Conservation (phyloP, 2,113 vertebrate genomes). For the Pollimyrus isidori region DNA sequence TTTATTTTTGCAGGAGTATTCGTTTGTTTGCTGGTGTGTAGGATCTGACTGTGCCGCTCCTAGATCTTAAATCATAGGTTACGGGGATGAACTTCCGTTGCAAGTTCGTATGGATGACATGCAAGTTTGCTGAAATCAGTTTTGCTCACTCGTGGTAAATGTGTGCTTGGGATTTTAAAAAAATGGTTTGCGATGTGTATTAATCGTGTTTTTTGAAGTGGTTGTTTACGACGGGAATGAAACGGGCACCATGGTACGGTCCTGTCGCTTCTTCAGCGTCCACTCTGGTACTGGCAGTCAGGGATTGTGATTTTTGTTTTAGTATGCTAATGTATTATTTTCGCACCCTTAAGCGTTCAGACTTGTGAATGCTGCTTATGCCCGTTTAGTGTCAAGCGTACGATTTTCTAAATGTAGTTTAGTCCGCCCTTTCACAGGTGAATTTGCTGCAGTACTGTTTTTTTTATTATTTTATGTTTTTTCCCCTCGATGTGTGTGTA, state of each 20-base stretch:
- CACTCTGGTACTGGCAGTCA: not conserved
- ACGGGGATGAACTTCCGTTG: not conserved
- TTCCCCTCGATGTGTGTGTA: not conserved
- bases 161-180: not conserved
- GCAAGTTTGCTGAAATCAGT: not conserved
- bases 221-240: not conserved
- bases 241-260: not conserved
- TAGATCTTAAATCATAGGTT: not conserved
- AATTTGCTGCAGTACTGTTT: not conserved
- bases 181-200: not conserved
- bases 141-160: not conserved
- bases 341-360: not conserved
- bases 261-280: not conserved
- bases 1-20: not conserved
- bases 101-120: not conserved
- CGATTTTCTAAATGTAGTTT: not conserved
- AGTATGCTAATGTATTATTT: not conserved
- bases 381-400: not conserved
- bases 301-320: not conserved
- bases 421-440: not conserved
- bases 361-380: not conserved
- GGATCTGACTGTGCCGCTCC: not conserved
- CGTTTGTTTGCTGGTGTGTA: not conserved
- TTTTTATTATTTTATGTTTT: not conserved
- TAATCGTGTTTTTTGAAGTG: not conserved